Percentiles rank a stretch among this genome's conserved stretches.
Conservation (phyloP, 1,140 invertebrate species). For the Bombus confusus region DNA sequence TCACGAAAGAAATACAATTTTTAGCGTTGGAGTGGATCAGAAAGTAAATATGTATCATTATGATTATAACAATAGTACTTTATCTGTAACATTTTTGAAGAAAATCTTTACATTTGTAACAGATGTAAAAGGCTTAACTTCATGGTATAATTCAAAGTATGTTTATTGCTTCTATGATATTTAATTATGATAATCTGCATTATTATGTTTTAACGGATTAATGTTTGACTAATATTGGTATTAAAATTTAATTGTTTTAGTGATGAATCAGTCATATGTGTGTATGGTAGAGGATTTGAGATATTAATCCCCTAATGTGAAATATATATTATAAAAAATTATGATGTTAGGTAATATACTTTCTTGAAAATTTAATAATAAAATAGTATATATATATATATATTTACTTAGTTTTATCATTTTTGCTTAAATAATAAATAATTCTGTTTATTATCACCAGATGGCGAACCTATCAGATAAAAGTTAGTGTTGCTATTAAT, state of each 20-base stretch:
- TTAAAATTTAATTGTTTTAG: conserved; percentile 64
- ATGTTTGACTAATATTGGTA: conserved; percentile 61
- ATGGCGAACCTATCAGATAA: conserved; percentile 15
- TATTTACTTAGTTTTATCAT: neutral
- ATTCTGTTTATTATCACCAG: conserved; percentile 15
- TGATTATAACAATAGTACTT: conserved; percentile 68
- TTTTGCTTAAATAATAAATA: neutral
- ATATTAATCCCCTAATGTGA: conserved; percentile 63
- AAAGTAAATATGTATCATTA: conserved; percentile 82
- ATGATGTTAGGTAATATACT: neutral
- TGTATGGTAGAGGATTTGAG: conserved; percentile 84
- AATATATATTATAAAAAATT: neutral
- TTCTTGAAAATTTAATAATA: neutral
- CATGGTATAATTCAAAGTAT: conserved; percentile 72
- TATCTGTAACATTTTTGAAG: conserved; percentile 74
- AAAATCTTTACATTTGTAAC: conserved; percentile 82
- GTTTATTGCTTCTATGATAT: conserved; percentile 23
- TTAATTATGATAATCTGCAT: neutral
- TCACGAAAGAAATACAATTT: conserved; percentile 78
- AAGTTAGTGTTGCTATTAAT: neutral
- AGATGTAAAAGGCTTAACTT: conserved; percentile 85
- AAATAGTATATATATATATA: neutral
- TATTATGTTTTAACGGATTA: neutral
- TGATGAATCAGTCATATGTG: conserved; percentile 74
- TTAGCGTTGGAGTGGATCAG: conserved; percentile 86